phyloP scores from a whole-genome alignment of 2,113 vertebrate genomes.

The Tragelaphus scriptus region DNA sequence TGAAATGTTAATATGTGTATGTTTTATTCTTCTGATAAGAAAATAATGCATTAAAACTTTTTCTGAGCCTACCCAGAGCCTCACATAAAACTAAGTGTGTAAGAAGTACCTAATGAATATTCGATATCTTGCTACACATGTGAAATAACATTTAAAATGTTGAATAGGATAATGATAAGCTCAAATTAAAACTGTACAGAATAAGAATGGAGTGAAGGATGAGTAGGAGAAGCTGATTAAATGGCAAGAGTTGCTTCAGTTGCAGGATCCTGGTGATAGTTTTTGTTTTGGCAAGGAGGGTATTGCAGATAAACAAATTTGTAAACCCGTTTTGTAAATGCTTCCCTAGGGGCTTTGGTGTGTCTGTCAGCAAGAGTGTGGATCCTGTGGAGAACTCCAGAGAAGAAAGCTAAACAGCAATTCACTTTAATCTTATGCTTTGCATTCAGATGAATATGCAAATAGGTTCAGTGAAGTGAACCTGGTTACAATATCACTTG shows the following conservation, averaged over 20 bases:
- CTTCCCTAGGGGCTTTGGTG: slow-evolving; percentile 10
- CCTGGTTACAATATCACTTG: slow-evolving; percentile 27
- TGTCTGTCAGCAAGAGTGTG: slow-evolving; percentile 32
- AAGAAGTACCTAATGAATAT: background rate
- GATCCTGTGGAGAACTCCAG: slow-evolving; percentile 49
- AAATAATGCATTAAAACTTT: background rate
- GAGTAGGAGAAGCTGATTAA: background rate
- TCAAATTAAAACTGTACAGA: slow-evolving; percentile 4
- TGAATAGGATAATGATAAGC: background rate
- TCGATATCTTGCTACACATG: background rate
- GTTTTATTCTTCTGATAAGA: background rate
- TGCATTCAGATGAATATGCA: slow-evolving; percentile 64
- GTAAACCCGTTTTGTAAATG: slow-evolving; percentile 53
- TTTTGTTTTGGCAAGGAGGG: slow-evolving; percentile 10
- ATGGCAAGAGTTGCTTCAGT: background rate
- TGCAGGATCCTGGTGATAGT: background rate
- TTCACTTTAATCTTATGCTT: slow-evolving; percentile 57
- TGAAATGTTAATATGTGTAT: background rate
- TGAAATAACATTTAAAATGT: slow-evolving; percentile 21
- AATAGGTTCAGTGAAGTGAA: slow-evolving; percentile 38
- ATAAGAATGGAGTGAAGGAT: background rate
- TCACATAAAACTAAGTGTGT: background rate
- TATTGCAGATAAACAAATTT: slow-evolving; percentile 52
- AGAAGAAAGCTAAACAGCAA: slow-evolving; percentile 61
- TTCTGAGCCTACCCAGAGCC: background rate